Base-by-base conservation (phyloP, 53 echinoderm and acorn worm species). In the Actinopyga echinites region DNA sequence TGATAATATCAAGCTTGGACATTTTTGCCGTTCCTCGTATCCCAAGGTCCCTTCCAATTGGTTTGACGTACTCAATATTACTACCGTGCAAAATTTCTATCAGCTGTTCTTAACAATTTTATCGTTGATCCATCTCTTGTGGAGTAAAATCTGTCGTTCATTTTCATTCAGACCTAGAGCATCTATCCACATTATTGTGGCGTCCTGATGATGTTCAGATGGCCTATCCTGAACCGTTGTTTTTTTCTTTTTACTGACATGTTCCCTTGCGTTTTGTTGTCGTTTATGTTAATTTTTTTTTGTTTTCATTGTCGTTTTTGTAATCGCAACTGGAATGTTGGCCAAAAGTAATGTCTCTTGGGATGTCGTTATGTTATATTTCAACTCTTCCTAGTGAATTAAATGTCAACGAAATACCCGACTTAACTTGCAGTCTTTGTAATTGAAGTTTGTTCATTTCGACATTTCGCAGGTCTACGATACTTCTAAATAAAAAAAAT, bases 1-100 rank as follows among this genome's bases (percentile, higher is more conserved):
- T 37, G 22, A 82, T 63, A 8, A 82, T 82, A n/a, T 82, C 82
- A n/a, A 82, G 31, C 42, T 82, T 82, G n/a, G 82, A 62, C 42
- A 37, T 63, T 62, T 82, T 61, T 19, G 34, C 4, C 3, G 29
- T 56, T n/a, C 37, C 81, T 60, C 40, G 35, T 34, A 81, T 22
- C 4, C 81, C 44, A 26, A 8, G 6, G 24, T 77, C 78, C 37
- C 63, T 81, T 10, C 40, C 81, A 3, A 81, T 36, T 36, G 29
- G 35, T 2, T n/a, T 60, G 0, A 81, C 37, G 21, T 81, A 59
- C 5, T 30, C 24, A 12, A 37, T 30, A 9, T 31, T 81, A 37
- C 63, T 81, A 0, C 63, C 40, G 25, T 81, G 62, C 30, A 81
- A 4, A 8, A 79, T 56, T 79, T 79, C 79, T 28, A 79, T 4